Evolutionary conservation across 2,797 vertebrate genomes (phyloP), one percentile per base, ranked within the genome.

Genomic region (Neosilurus hyrtlii): DNA sequence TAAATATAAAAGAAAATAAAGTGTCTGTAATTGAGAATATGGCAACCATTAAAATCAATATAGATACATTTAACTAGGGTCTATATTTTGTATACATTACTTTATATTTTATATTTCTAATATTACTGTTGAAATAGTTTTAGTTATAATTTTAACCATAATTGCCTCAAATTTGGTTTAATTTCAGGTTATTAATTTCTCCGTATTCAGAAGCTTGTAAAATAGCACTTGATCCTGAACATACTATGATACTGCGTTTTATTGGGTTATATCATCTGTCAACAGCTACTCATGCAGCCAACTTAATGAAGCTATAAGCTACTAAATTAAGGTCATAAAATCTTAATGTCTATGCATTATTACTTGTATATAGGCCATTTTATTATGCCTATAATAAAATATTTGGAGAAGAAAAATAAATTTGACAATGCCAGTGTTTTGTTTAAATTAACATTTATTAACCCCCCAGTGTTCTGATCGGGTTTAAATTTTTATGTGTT

Each of bases 281-380:
- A 2, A 56, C 71, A 20, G 22, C n/a, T 71, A 71, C 49, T 72
- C 7, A 0, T 26, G n/a, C 10, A 59, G 5, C 30, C 4, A 59
- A 35, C 9, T 20, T 75, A 75, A 63, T 43, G 37, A 77, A 63
- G 35, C 43, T 30, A 65, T n/a, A 4, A 63, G 43, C 59, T 63
- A 26, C 26, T 63, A 18, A 77, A 63, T 11, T 63, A 16, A 78
- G 75, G 43, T 24, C 37, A 65, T 78, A 63, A 63, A 63, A 63
- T 51, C n/a, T 78, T 73, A 73, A 56, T 73, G 71, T 56, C 8
- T 56, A 24, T 30, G 16, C n/a, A 24, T 59, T 75, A 75, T 75
- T 35, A 61, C 57, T 6, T 20, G 10, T 4, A 22, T 70, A 52
- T 20, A 26, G 37, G 37, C 15, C 1, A 18, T 26, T 63, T 77